Evolutionary conservation across 2,113 vertebrate species (phyloP).

Genomic region (Orientallactaga bullata): DNA sequence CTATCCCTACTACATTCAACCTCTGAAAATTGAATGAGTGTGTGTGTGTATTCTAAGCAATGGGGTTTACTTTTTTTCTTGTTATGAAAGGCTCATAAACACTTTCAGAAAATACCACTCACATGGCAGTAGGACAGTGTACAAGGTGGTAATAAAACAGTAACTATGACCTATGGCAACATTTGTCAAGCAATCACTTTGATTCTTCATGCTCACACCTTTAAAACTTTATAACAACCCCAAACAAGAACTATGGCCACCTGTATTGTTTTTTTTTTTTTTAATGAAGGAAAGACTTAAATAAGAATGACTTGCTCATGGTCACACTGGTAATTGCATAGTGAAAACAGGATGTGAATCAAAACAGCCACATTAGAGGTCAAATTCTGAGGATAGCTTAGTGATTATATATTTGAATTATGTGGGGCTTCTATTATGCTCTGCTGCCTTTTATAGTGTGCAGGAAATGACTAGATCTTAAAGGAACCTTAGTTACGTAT

Average conservation of each 20-base stretch:
- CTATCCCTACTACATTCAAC: background rate
- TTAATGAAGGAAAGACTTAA: background rate
- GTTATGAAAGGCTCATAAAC: background rate
- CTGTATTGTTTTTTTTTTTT: background rate
- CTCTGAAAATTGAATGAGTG: background rate
- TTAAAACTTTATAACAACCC: background rate
- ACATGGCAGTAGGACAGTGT: background rate
- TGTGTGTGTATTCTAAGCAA: background rate
- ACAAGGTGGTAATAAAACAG: background rate
- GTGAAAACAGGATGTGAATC: background rate
- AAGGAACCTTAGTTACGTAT: background rate
- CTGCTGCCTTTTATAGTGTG: background rate
- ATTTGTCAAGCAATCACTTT: background rate
- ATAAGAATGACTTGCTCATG: background rate
- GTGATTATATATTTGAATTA: background rate
- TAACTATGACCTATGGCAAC: background rate
- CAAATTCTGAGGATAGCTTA: background rate
- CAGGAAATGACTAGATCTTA: background rate
- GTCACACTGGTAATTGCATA: background rate
- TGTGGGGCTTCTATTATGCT: background rate
- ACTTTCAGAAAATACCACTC: background rate
- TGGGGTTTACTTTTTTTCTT: background rate
- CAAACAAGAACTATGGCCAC: background rate
- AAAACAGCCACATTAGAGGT: background rate
- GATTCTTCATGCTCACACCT: background rate